These are phyloP conservation scores for Drosophila atripex DNA, from an alignment of 2,888 invertebrate genomes.

Conservation along the genomic window DNA sequence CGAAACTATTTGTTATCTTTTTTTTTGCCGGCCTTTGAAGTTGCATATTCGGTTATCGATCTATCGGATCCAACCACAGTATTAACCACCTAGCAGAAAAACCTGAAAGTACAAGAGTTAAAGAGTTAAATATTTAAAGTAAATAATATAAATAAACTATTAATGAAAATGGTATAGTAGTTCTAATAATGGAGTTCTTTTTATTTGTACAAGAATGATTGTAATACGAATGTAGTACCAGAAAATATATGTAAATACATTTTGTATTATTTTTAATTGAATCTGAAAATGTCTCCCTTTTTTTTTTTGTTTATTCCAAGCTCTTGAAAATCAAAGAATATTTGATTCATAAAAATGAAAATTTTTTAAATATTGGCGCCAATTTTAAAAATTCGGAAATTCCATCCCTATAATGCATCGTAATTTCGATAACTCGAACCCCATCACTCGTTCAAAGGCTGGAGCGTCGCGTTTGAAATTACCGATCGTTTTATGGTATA, in stretches of 20 bases:
- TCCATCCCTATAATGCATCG: neutral
- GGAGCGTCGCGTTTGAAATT: constrained; percentile 15
- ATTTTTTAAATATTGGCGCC: neutral
- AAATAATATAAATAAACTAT: neutral
- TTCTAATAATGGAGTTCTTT: no score
- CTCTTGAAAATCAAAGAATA: neutral
- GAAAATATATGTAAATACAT: neutral
- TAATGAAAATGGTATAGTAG: neutral
- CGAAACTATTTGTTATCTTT: constrained; percentile 44
- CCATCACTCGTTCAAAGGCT: neutral
- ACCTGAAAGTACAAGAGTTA: neutral
- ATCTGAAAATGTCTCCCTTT: neutral
- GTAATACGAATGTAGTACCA: no score
- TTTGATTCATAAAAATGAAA: neutral
- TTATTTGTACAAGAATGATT: no score
- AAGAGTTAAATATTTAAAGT: no score
- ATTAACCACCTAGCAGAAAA: neutral
- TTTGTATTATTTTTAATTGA: neutral
- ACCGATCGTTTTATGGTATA: constrained; percentile 13
- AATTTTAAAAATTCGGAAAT: neutral
- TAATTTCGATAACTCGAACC: neutral
- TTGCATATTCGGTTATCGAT: constrained; percentile 16
- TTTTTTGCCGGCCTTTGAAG: constrained; percentile 33
- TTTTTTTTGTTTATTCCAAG: neutral
- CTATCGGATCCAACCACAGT: neutral